These are phyloP conservation scores for Brienomyrus longianalis DNA, from an alignment of 2,113 vertebrate species.

Conservation along the genomic window DNA sequence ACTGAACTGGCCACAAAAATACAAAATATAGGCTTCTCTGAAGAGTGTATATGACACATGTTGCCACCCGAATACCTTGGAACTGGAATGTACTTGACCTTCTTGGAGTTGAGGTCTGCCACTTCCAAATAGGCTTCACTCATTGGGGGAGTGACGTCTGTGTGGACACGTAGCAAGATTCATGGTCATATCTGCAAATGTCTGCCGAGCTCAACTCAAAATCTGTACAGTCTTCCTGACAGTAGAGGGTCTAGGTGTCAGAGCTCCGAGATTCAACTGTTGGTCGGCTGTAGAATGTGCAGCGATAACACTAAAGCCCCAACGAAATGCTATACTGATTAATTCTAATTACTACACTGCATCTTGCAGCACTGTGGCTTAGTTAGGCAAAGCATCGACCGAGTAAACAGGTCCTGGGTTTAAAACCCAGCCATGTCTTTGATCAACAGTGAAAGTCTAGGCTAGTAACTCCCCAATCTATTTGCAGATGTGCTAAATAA, in stretches of 20 bases:
- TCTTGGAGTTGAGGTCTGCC: conserved; percentile 86
- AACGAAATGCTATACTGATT: background rate
- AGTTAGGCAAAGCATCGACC: background rate
- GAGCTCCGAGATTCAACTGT: background rate
- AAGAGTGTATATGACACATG: background rate
- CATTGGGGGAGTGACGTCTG: conserved; percentile 78
- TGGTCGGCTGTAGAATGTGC: background rate
- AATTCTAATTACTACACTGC: background rate
- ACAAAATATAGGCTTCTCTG: background rate
- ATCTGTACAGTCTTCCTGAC: background rate
- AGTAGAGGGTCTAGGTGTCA: background rate
- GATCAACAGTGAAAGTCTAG: background rate
- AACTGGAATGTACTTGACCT: conserved; percentile 86
- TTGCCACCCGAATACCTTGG: conserved; percentile 65
- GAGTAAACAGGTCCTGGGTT: background rate
- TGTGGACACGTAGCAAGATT: conserved; percentile 36
- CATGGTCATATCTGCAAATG: background rate
- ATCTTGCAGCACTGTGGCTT: background rate
- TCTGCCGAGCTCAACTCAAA: background rate
- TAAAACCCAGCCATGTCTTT: background rate
- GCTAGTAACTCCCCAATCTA: background rate
- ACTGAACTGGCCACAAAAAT: background rate
- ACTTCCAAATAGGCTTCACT: conserved; percentile 86
- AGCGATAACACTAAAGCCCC: background rate
- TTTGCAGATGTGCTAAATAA: background rate